Conservation (phyloP, 2,797 vertebrate species). For the Okamejei kenojei region DNA sequence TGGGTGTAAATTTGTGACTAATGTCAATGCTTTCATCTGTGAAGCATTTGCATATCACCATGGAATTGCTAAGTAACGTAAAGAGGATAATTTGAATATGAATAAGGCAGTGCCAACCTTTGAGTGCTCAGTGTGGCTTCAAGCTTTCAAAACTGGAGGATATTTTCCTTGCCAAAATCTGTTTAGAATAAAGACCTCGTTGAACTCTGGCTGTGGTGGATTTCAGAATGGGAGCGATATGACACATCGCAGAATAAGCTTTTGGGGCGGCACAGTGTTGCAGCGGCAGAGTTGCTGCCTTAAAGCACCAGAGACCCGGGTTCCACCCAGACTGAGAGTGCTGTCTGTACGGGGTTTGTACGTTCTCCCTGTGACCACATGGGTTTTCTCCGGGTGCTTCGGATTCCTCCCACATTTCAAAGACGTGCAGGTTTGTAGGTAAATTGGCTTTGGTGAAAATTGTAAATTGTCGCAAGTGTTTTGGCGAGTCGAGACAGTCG, state of each 20-base stretch:
- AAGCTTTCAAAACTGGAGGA: neutral
- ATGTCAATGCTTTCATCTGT: neutral
- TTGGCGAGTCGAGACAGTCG: too few species aligned
- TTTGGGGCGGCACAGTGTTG: too few species aligned
- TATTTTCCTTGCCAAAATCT: neutral
- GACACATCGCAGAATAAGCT: neutral
- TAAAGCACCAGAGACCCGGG: too few species aligned
- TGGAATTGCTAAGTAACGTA: conserved; percentile 29
- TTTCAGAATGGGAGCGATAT: neutral
- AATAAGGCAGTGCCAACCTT: neutral
- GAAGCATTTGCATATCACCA: conserved; percentile 29
- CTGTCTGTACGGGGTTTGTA: too few species aligned
- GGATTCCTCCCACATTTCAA: too few species aligned
- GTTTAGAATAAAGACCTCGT: neutral
- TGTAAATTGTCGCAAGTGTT: too few species aligned
- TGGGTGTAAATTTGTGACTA: neutral
- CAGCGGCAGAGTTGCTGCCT: too few species aligned
- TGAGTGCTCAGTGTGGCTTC: neutral
- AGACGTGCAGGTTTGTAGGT: too few species aligned
- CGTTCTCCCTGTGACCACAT: too few species aligned
- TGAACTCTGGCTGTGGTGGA: neutral
- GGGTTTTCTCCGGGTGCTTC: too few species aligned
- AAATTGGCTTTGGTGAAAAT: too few species aligned
- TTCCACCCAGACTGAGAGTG: too few species aligned
- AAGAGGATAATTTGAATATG: conserved; percentile 16